Evolutionary conservation across 2,888 invertebrate species (phyloP).

Genomic region (Ethmia dodecea): DNA sequence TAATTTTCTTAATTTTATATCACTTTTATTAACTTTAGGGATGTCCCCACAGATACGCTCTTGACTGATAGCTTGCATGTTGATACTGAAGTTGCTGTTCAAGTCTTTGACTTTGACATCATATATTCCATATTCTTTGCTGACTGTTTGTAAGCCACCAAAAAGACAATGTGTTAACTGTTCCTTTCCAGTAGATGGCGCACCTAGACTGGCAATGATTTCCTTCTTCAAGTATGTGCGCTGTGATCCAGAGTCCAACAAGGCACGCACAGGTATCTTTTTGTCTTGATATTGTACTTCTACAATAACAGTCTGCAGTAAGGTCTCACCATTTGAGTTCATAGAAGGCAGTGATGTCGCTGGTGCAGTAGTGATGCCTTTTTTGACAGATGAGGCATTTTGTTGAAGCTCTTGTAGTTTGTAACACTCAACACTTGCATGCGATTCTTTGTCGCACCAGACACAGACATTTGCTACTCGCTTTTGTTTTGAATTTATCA

Average conservation of each 20-base stretch:
- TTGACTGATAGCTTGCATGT: constrained; percentile 1
- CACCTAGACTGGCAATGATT: background rate
- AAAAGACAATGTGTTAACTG: constrained; percentile 4
- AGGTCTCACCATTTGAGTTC: too few relatives aligned
- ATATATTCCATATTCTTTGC: constrained; percentile 1
- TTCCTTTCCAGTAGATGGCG: background rate
- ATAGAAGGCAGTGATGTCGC: background rate
- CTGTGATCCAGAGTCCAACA: constrained; percentile 9
- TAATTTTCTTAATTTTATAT: too few relatives aligned
- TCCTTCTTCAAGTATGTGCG: constrained; percentile 5
- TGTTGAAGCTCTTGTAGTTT: background rate
- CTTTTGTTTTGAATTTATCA: background rate
- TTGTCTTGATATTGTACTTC: background rate
- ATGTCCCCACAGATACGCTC: constrained; percentile 1
- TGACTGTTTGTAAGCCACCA: constrained; percentile 4
- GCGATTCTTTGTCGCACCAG: constrained; percentile 1
- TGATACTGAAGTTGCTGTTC: background rate
- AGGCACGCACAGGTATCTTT: background rate
- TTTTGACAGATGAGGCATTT: background rate
- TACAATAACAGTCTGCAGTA: constrained; percentile 8
- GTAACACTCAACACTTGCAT: constrained; percentile 4
- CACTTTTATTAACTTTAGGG: too few relatives aligned
- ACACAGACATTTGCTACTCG: background rate
- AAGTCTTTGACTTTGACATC: background rate
- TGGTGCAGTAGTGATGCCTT: background rate